Percentiles rank a stretch among this genome's conserved stretches.
Conservation (phyloP, 2,797 vertebrate genomes). For the Propithecus perrieri region DNA sequence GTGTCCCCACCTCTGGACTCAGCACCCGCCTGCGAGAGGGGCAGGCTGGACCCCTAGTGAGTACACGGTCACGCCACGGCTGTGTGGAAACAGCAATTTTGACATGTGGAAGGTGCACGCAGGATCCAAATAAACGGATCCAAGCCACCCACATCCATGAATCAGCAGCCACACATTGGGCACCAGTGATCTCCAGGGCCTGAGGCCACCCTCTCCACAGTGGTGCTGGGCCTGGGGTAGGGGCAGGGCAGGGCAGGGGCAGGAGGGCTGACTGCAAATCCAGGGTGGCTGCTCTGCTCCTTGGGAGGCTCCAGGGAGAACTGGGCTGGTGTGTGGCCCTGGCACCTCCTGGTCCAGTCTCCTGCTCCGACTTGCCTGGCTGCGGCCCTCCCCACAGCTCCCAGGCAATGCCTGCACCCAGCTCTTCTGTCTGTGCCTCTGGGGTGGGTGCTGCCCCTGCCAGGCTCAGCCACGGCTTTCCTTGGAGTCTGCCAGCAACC, state of each 20-base stretch:
- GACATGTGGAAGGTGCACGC: neutral
- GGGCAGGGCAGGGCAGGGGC: neutral
- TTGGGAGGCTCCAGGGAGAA: neutral
- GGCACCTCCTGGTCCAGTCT: neutral
- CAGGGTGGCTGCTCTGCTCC: neutral
- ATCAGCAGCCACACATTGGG: neutral
- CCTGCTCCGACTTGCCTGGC: constrained; percentile 51
- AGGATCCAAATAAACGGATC: neutral
- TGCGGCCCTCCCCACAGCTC: neutral
- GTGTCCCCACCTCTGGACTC: neutral
- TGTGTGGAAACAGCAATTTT: neutral
- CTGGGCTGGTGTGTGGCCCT: constrained; percentile 38
- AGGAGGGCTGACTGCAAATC: neutral
- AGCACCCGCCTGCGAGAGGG: neutral
- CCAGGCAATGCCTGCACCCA: neutral
- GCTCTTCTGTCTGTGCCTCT: neutral
- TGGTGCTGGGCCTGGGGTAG: neutral
- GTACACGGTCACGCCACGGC: neutral
- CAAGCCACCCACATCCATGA: neutral
- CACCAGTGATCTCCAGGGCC: neutral
- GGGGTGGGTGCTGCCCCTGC: neutral
- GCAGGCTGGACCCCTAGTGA: neutral
- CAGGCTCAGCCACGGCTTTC: neutral
- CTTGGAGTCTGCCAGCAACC: neutral
- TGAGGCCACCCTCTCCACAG: neutral